Evolutionary conservation across 2,888 invertebrate genomes (phyloP).

Genomic region (Pseudolycoriella hygida): DNA sequence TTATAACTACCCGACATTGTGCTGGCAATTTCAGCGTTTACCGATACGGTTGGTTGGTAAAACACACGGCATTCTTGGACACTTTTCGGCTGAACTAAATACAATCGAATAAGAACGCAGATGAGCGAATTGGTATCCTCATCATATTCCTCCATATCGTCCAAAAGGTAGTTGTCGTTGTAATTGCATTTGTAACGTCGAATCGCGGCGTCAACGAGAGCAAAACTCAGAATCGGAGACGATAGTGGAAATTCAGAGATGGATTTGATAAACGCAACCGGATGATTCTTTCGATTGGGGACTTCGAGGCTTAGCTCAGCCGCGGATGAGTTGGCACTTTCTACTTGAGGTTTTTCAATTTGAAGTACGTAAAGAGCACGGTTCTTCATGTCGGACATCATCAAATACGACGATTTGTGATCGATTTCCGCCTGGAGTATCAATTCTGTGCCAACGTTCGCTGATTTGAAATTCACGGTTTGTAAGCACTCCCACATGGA

Average conservation of each 20-base stretch:
- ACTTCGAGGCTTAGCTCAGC: conserved; percentile 13
- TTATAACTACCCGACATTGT: conserved; percentile 9
- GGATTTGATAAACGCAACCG: conserved; percentile 46
- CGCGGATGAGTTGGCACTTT: not conserved
- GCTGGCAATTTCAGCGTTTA: conserved; percentile 18
- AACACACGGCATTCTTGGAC: conserved; percentile 68
- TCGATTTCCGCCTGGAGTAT: conserved; percentile 51
- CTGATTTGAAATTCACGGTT: conserved; percentile 51
- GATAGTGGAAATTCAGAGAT: conserved; percentile 77
- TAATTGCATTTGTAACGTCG: conserved; percentile 30
- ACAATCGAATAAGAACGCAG: conserved; percentile 39
- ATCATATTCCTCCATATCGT: conserved; percentile 41
- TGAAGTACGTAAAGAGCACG: conserved; percentile 71
- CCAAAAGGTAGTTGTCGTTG: conserved; percentile 29
- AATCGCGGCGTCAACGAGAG: conserved; percentile 61
- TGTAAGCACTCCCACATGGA: conserved; percentile 91
- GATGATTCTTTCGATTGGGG: conserved; percentile 21
- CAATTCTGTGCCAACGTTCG: conserved; percentile 21
- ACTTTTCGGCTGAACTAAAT: conserved; percentile 74
- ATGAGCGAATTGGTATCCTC: conserved; percentile 35
- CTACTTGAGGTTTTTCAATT: conserved; percentile 30
- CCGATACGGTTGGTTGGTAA: conserved; percentile 32
- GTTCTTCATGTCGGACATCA: conserved; percentile 75
- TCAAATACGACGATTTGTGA: conserved; percentile 65
- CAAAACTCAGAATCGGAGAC: conserved; percentile 76